Evolutionary conservation across 2,888 invertebrate genomes (phyloP), one percentile per base, ranked within the genome.

Genomic region (Endomychus coccineus): DNA sequence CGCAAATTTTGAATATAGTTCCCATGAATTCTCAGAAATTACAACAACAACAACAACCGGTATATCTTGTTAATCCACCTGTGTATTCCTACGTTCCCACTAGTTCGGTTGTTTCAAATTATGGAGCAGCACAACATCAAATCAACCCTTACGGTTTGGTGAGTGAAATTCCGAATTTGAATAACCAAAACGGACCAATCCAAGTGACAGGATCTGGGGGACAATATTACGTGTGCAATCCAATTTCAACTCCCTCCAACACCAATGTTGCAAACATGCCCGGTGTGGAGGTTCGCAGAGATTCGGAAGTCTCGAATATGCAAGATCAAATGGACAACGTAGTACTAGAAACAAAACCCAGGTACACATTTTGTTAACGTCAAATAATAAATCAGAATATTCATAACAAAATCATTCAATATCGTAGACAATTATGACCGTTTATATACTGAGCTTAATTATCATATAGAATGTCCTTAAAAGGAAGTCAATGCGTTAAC

Each of bases 171-270:
- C 22, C 19, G 14, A 36, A 22, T 42, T 19, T 32, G 23, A 28
- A 33, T 38, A 17, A 6, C 4, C 39, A 34, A 1, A 31, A 34
- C 5, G 19, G 22, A 6, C 12, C 39, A 16, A 27, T 58, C 2
- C 56, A 55, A 40, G 55, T 50, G 5, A 36, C 50, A 9, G 51
- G 52, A 13, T 48, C 55, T 13, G 52, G 48, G 12, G 64, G 63
- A 16, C 64, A 64, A 34, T 61, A 55, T 43, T 63, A 59, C 29
- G 40, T 64, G 9, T 65, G 65, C 43, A 61, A 61, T 45, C 64
- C 64, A 10, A 49, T 62, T 35, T 44, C 59, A 5, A 14, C 51
- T 4, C 49, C 54, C 9, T 38, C 34, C 3, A 45, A 46, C 11
- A 56, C 52, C 35, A 46, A 44, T 23, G 42, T 58, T 3, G 55